phyloP scores from a whole-genome alignment of 1,140 invertebrate genomes.

The Mercenaria mercenaria region DNA sequence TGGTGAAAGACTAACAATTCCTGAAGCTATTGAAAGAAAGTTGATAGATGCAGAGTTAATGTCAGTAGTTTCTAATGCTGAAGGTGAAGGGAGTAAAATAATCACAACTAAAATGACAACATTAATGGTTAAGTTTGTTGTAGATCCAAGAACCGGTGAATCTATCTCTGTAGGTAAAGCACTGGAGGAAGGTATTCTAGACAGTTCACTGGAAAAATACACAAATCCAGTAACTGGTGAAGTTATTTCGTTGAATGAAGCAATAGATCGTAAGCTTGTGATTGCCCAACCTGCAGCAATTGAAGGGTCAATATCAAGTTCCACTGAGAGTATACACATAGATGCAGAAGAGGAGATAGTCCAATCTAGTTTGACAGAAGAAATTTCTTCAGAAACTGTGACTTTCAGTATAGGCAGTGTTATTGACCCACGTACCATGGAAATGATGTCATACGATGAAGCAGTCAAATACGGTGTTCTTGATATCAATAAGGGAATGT shows the following conservation, averaged over 20 bases:
- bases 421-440: conserved; percentile 93
- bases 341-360: conserved; percentile 80
- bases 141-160: conserved; percentile 94
- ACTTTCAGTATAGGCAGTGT: conserved; percentile 88
- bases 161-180: conserved; percentile 94
- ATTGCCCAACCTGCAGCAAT: conserved; percentile 79
- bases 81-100: conserved; percentile 81
- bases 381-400: conserved; percentile 83
- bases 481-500: conserved; percentile 91
- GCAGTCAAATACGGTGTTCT: conserved; percentile 94
- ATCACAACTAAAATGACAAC: conserved; percentile 93
- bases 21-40: conserved; percentile 91
- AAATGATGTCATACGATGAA: conserved; percentile 93
- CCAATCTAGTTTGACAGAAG: conserved; percentile 83
- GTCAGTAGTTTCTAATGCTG: conserved; percentile 79
- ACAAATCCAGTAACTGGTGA: conserved; percentile 94
- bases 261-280: conserved; percentile 82
- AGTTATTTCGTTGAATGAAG: conserved; percentile 86
- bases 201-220: conserved; percentile 90
- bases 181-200: conserved; percentile 93
- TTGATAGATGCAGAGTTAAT: conserved; percentile 91
- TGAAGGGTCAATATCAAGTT: conserved; percentile 72
- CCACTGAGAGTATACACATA: conserved; percentile 82
- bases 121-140: conserved; percentile 92
- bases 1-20: conserved; percentile 91